Base-by-base conservation (phyloP, 35 echinoderm and acorn worm genomes). In the Eucidaris tribuloides region DNA sequence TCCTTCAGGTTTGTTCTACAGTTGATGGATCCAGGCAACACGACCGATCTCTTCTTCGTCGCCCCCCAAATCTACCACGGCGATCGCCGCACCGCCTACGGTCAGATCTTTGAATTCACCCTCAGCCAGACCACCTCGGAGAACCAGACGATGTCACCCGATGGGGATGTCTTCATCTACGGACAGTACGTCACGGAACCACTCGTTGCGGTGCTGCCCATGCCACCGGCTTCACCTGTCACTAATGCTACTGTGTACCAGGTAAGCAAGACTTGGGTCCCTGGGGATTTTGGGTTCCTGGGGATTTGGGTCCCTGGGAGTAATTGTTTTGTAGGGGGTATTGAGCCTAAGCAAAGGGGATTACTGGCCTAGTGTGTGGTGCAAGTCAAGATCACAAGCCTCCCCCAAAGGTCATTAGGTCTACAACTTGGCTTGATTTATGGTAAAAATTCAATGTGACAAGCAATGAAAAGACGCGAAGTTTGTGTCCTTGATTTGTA, bases 81-180 rank as follows among this genome's bases (percentile, higher is more conserved):
- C 6, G 90, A 99, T 56, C 45, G 71, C 18, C 86, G 90, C 20
- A 88, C 96, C 24, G 86, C 94, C 0, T 99, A 99, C 29, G 90
- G 96, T 28, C 96, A 93, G 81, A 42, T 83, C 45, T 56, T 93
- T 39, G 59, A 77, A 38, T 87, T 99, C 29, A 81, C 68, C 42
- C 86, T 99, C 3, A 99, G 96, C 82, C 96, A 99, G 55, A 78
- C 84, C 0, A 83, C 86, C 5, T 37, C 35, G 20, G 79, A 78
- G 1, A 87, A 93, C 62, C 96, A 87, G 58, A 87, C 83, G 17
- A 42, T 71, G 31, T 77, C 72, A 24, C 33, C 76, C 3, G 66
- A 68, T 45, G 96, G 91, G 2, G 96, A 99, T 81, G 87, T 99
- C 6, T 90, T 90, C 37, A 89, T 99, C 27, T 86, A 85, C 65